Conservation (phyloP, 1,140 invertebrate species). For the Drosophila repletoides region DNA sequence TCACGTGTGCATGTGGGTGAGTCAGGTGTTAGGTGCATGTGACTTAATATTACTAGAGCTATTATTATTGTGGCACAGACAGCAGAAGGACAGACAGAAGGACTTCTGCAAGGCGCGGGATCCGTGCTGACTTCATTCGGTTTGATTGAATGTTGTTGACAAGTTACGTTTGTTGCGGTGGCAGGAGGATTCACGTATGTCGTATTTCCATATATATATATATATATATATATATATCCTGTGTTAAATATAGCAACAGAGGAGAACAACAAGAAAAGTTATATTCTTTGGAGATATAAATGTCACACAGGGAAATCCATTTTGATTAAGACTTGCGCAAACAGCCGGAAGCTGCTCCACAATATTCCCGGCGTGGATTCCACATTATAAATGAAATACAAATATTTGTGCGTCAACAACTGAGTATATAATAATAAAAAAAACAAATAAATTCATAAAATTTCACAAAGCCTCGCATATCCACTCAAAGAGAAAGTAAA, state of each 20-base stretch:
- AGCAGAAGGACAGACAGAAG: no score
- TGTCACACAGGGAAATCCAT: constrained; percentile 52
- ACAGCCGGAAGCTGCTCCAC: constrained; percentile 40
- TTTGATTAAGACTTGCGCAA: constrained; percentile 71
- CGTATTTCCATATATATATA: background rate
- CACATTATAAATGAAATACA: constrained; percentile 68
- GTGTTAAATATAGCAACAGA: constrained; percentile 54
- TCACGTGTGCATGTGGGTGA: constrained; percentile 17
- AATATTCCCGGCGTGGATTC: background rate
- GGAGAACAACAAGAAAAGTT: constrained; percentile 1
- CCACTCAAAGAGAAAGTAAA: constrained; percentile 5
- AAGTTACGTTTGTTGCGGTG: constrained; percentile 12
- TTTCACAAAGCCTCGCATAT: constrained; percentile 35
- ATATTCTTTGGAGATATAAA: constrained; percentile 43
- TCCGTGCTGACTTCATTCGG: background rate
- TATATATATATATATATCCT: constrained; percentile 2
- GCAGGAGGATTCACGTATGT: no score
- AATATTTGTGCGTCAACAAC: constrained; percentile 72
- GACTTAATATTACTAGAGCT: constrained; percentile 38
- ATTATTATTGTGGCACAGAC: background rate
- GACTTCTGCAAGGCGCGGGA: background rate
- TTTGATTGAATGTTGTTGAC: constrained; percentile 74
- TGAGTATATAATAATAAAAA: constrained; percentile 44
- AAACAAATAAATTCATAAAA: constrained; percentile 50
- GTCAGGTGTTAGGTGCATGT: constrained; percentile 57